Base-by-base conservation (phyloP, 2,888 invertebrate genomes). In the Xylota segnis region DNA sequence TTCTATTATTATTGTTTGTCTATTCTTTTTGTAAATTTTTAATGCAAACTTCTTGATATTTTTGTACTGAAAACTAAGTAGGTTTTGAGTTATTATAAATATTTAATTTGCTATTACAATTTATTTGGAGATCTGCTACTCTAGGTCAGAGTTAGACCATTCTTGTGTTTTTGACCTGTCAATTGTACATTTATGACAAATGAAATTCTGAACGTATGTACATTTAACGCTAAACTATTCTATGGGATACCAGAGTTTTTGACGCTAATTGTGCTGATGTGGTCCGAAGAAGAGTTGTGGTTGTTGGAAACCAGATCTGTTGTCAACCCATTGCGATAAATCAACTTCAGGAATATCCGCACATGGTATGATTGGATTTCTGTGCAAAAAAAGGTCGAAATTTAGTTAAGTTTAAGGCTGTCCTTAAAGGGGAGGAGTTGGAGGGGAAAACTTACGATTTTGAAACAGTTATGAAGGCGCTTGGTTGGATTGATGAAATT, bases 401-500 rank as follows among this genome's bases (percentile, higher is more conserved):
- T 23, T 23, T 1, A 2, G 3, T 23, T 23, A 23, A n/a, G n/a
- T n/a, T n/a, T 23, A 23, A 23, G 23, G 23, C 1, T 23, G 23
- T 23, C 23, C 3, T 23, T 23, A 23, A 23, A 23, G 23, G 23
- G 23, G 1, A 23, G 23, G 3, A 23, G 23, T n/a, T n/a, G n/a
- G n/a, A n/a, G 0, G 14, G 10, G 7, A 3, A 3, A 87, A 91
- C 93, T 93, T 93, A 95, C 95, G 90, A 90, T 88, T 92, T 89
- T 0, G 95, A 94, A 87, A 96, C 94, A 83, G 93, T 91, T 89
- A 94, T 93, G 90, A 96, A 96, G 0, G 95, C 95, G 88, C 93
- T 93, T 0, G 93, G 93, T 90, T 96, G 96, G 90, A 96, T 94
- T 65, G 94, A 93, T 84, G 93, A 90, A 7, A 96, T 94, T 54